Evolutionary conservation across 1,140 invertebrate genomes (phyloP).

Genomic region (Sitobion miscanthi): DNA sequence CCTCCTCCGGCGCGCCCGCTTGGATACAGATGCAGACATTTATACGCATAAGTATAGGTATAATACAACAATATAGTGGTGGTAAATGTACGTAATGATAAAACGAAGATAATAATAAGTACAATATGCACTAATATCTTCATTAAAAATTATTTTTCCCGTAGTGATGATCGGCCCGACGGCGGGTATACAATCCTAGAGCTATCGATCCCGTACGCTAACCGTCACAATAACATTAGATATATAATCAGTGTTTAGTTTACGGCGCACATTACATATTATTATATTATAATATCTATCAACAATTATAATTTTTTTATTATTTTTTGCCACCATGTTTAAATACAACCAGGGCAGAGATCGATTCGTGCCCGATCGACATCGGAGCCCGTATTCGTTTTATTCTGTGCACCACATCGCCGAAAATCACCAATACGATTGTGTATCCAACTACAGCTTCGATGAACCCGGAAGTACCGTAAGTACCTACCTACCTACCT

Average conservation of each 20-base stretch:
- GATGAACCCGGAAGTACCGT: not conserved
- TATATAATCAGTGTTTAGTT: too few relatives aligned
- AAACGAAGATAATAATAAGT: not conserved
- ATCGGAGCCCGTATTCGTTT: not conserved
- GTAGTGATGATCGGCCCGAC: not conserved
- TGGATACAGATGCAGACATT: not conserved
- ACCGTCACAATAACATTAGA: not conserved
- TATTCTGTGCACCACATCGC: too few relatives aligned
- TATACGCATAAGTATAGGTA: not conserved
- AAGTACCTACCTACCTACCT: not conserved
- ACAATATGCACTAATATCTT: not conserved
- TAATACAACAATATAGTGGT: not conserved
- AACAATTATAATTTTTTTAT: not conserved
- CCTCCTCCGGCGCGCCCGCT: too few relatives aligned
- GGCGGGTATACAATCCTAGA: not conserved
- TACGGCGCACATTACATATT: too few relatives aligned
- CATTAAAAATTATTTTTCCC: not conserved
- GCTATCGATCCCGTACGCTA: not conserved
- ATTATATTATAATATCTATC: not conserved
- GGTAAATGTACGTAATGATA: not conserved
- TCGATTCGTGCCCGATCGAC: constrained; percentile 27
- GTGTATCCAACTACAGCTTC: not conserved
- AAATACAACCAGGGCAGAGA: not conserved
- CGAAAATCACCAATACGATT: not conserved
- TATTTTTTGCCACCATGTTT: not conserved